Evolutionary conservation across 1,140 invertebrate genomes (phyloP), one percentile per base, ranked within the genome.

Genomic region (Nasonia vitripennis): DNA sequence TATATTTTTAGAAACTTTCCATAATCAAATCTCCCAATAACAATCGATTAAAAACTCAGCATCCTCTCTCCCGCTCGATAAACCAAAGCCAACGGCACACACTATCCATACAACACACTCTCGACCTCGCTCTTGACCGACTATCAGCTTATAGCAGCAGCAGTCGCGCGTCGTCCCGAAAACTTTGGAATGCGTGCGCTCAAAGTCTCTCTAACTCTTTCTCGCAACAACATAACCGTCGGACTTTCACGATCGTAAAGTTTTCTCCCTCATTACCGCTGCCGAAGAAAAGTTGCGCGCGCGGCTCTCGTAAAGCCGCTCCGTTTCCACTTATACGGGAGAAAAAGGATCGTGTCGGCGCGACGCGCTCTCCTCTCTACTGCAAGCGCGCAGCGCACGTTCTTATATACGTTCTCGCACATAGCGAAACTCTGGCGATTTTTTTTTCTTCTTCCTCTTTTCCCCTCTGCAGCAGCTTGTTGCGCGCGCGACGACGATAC

Each of bases 171-270:
- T 12, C 68, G 68, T 71, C 23, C 10, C 68, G 23, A 71, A 71
- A 71, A 71, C 20, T 71, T 71, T 10, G 20, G 20, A 27, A 27
- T 71, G 68, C 73, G 73, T 20, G 73, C 31, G 23, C n/a, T 2
- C 20, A 23, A 1, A 37, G 17, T 23, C n/a, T 78, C 31, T 71
- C 27, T 71, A 2, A 12, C n/a, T 62, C 55, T 71, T 2, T 11
- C 70, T 12, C 27, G 70, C 31, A 34, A 71, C 31, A 71, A 71
- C 31, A 31, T 71, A 71, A 71, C 70, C 75, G 75, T 51, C 31
- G 45, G 75, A 78, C 75, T 78, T 78, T 78, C 75, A 78, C 75
- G 75, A 78, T 78, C 75, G 75, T 78, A 48, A 78, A 78, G 45
- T 51, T 23, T 48, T 31, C 20, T 23, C 41, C 4, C 75, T 78